Percentiles rank a stretch among this genome's conserved stretches.
Evolutionary conservation across 2,113 vertebrate genomes (phyloP).

Genomic region (Psammodynastes pulverulentus): DNA sequence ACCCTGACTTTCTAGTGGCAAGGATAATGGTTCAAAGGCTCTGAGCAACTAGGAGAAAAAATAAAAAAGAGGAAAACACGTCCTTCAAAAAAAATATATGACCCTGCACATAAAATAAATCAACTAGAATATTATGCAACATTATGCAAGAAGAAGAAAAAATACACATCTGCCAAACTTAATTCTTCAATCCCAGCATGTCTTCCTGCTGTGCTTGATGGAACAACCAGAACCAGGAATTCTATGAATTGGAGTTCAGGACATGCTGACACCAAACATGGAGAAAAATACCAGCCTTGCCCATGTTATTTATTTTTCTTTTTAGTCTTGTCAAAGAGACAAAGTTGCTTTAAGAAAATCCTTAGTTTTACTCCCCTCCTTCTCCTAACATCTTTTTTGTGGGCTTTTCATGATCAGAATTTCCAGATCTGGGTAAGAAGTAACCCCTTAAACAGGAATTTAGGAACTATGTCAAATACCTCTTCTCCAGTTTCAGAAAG

Average conservation of each 20-base stretch:
- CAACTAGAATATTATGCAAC: not conserved
- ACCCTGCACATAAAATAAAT: not conserved
- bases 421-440: not conserved
- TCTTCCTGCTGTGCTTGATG: not conserved
- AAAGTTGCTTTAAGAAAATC: not conserved
- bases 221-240: not conserved
- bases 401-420: not conserved
- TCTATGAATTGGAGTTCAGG: not conserved
- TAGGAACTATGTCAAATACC: not conserved
- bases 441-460: not conserved
- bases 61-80: not conserved
- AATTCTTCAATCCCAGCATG: not conserved
- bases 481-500: not conserved
- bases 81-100: not conserved
- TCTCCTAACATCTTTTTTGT: not conserved
- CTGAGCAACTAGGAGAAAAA: not conserved
- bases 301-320: not conserved
- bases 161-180: not conserved
- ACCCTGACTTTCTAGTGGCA: not conserved
- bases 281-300: not conserved
- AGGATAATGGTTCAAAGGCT: not conserved
- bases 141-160: not conserved
- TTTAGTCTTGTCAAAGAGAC: not conserved
- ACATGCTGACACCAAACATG: not conserved
- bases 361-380: not conserved